phyloP scores from a whole-genome alignment of 2,113 vertebrate species.

The Tupaia tana region DNA sequence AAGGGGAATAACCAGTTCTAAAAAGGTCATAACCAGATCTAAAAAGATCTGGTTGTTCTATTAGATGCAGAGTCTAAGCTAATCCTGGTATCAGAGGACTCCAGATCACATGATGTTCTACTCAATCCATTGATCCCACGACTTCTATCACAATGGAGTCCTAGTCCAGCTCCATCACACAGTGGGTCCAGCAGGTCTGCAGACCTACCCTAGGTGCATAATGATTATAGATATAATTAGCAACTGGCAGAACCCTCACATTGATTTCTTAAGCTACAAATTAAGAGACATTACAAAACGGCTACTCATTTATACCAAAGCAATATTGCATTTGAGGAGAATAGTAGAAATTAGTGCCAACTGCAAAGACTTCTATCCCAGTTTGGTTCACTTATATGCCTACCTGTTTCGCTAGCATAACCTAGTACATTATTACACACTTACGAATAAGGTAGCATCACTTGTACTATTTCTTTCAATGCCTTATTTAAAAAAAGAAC shows the following conservation, averaged over 20 bases:
- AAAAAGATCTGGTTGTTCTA: too few species aligned
- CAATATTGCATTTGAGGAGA: not conserved
- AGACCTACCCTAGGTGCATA: not conserved
- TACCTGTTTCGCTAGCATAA: not conserved
- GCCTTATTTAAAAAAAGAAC: not conserved
- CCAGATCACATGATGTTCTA: not conserved
- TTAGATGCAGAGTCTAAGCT: not conserved
- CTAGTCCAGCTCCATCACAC: not conserved
- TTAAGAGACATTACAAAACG: not conserved
- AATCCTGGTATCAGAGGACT: not conserved
- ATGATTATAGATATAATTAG: not conserved
- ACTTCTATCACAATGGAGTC: not conserved
- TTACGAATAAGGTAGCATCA: not conserved
- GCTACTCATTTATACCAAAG: not conserved
- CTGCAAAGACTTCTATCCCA: not conserved
- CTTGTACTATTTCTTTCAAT: not conserved
- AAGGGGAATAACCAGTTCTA: not conserved
- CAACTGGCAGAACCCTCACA: not conserved
- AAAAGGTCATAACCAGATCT: too few species aligned
- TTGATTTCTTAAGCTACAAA: not conserved
- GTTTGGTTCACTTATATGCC: not conserved
- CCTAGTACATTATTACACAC: not conserved
- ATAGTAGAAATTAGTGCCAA: not conserved
- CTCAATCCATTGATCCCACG: too few species aligned
- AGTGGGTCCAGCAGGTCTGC: not conserved